phyloP scores from a whole-genome alignment of 2,113 vertebrate species.

The cattle (Bos taurus) region DNA sequence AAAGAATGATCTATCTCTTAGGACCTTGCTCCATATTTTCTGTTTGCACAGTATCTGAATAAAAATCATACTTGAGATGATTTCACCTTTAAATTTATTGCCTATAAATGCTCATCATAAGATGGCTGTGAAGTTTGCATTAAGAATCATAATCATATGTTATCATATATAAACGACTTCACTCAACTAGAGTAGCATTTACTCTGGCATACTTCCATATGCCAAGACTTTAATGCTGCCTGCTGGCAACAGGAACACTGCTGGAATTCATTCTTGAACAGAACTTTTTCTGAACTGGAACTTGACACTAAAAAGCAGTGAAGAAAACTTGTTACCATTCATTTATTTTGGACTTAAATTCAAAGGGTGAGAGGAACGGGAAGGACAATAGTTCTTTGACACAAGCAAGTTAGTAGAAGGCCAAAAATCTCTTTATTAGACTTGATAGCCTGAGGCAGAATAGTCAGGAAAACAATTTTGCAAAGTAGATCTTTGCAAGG shows the following conservation, averaged over 20 bases:
- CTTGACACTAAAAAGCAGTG: background rate
- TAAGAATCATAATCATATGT: constrained; percentile 25
- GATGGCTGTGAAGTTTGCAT: background rate
- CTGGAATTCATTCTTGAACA: constrained; percentile 62
- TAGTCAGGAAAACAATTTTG: constrained; percentile 23
- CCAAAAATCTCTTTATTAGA: background rate
- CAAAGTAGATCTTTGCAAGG: background rate
- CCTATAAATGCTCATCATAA: background rate
- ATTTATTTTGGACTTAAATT: constrained; percentile 69
- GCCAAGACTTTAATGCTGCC: constrained; percentile 31
- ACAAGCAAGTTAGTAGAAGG: constrained; percentile 21
- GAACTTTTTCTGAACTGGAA: constrained; percentile 58
- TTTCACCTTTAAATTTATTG: background rate
- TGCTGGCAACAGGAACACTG: constrained; percentile 46
- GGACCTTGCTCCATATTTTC: background rate
- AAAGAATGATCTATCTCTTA: background rate
- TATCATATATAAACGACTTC: constrained; percentile 17
- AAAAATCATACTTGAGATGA: background rate
- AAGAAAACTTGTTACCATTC: constrained; percentile 61
- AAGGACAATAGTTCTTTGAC: constrained; percentile 66
- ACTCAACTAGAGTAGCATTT: constrained; percentile 5
- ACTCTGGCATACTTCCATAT: background rate
- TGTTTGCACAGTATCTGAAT: background rate
- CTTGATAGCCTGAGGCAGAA: constrained; percentile 3
- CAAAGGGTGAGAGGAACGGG: constrained; percentile 5